Conservation (phyloP, 2,797 vertebrate species). For the Manis javanica region DNA sequence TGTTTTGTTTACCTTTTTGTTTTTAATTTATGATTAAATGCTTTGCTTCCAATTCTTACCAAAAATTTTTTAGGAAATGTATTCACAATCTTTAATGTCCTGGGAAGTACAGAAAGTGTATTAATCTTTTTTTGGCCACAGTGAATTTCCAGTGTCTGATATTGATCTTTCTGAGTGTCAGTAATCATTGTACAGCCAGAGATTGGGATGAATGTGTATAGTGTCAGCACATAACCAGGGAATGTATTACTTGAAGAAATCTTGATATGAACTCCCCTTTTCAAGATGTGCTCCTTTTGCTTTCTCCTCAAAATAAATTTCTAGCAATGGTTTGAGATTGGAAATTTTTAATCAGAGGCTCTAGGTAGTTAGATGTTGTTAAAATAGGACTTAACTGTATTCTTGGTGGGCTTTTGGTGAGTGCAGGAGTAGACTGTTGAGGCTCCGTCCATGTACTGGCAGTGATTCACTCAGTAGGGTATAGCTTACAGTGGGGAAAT, state of each 20-base stretch:
- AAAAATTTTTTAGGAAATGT: conserved; percentile 57
- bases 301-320: conserved; percentile 46
- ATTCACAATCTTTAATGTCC: conserved; percentile 53
- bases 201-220: conserved; percentile 47
- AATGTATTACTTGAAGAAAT: conserved; percentile 62
- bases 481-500: neutral
- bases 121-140: conserved; percentile 62
- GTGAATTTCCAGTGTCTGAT: conserved; percentile 43
- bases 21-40: conserved; percentile 51
- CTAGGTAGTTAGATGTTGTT: neutral
- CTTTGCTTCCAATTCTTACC: conserved; percentile 56
- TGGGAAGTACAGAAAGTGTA: conserved; percentile 5
- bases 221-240: conserved; percentile 10
- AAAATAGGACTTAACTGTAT: neutral
- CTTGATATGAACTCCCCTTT: conserved; percentile 25
- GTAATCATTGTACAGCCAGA: conserved; percentile 39
- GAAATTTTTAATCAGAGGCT: conserved; percentile 9
- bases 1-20: conserved; percentile 40
- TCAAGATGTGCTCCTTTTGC: conserved; percentile 24
- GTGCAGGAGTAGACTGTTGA: neutral
- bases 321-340: conserved; percentile 10
- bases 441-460: neutral
- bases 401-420: neutral
- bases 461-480: neutral
- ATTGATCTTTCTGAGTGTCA: conserved; percentile 63